phyloP scores from a whole-genome alignment of 1,140 invertebrate genomes.

The Drosophila sechellia region DNA sequence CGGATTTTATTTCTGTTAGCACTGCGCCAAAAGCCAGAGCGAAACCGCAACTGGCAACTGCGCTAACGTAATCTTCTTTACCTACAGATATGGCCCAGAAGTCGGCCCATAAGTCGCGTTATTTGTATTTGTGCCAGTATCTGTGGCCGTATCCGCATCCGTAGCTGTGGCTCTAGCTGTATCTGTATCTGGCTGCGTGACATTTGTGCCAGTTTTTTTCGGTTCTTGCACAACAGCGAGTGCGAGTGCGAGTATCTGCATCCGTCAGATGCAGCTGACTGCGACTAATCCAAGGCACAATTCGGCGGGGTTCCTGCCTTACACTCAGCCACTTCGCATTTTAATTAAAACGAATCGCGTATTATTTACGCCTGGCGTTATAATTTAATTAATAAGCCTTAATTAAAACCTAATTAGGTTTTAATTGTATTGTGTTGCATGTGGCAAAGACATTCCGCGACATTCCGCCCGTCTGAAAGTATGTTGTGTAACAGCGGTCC shows the following conservation, averaged over 20 bases:
- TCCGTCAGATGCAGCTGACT: slow-evolving; percentile 54
- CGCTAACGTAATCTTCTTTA: slow-evolving; percentile 72
- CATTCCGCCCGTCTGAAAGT: slow-evolving; percentile 48
- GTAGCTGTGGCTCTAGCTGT: too few relatives aligned
- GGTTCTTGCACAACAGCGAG: slow-evolving; percentile 43
- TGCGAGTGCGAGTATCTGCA: slow-evolving; percentile 35
- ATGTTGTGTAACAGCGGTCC: slow-evolving; percentile 33
- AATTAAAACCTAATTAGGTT: slow-evolving; percentile 78
- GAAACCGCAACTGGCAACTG: slow-evolving; percentile 64
- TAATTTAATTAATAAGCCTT: slow-evolving; percentile 79
- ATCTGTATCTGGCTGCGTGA: slow-evolving; percentile 44
- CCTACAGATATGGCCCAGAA: slow-evolving; percentile 60
- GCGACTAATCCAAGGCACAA: slow-evolving; percentile 26
- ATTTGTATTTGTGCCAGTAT: slow-evolving; percentile 33
- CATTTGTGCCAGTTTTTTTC: slow-evolving; percentile 56
- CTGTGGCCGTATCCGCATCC: slow-evolving; percentile 17
- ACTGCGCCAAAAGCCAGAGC: slow-evolving; percentile 38
- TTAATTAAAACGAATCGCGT: slow-evolving; percentile 75
- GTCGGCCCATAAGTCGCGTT: slow-evolving; percentile 35
- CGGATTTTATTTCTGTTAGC: slow-evolving; percentile 68
- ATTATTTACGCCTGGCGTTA: slow-evolving; percentile 76
- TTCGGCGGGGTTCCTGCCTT: slow-evolving; percentile 9
- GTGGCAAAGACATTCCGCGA: slow-evolving; percentile 53
- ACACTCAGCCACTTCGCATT: slow-evolving; percentile 7
- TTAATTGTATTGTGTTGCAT: slow-evolving; percentile 74